Evolutionary conservation across 2,888 invertebrate species (phyloP).

Genomic region (Hetaerina titia): DNA sequence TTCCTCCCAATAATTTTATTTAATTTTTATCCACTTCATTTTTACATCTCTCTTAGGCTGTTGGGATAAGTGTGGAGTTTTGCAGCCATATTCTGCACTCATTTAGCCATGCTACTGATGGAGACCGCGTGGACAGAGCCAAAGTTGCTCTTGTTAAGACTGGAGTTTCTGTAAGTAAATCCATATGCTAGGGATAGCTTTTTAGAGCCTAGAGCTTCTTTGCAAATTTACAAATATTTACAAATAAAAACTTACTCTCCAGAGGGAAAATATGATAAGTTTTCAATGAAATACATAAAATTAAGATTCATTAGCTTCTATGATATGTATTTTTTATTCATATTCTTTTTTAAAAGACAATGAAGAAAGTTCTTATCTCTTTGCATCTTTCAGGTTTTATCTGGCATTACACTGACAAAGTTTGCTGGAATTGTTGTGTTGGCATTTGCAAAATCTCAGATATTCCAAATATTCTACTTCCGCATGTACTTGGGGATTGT

Average conservation of each 20-base stretch:
- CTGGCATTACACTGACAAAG: conserved; percentile 97
- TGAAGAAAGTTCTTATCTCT: too few species aligned
- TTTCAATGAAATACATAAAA: too few species aligned
- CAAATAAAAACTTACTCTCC: too few species aligned
- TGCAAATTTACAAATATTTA: too few species aligned
- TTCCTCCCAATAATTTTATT: neutral
- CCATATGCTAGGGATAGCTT: too few species aligned
- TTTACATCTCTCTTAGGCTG: conserved; percentile 80
- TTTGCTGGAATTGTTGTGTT: conserved; percentile 93
- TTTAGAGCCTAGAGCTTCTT: too few species aligned
- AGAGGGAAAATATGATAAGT: too few species aligned
- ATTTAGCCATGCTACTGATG: conserved; percentile 80
- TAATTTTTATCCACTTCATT: neutral
- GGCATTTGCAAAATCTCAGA: conserved; percentile 94
- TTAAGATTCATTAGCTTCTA: too few species aligned
- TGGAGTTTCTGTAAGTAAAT: conserved; percentile 87
- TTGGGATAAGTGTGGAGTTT: conserved; percentile 97
- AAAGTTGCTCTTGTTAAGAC: conserved; percentile 87
- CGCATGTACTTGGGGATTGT: conserved; percentile 98
- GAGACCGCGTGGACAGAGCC: conserved; percentile 81
- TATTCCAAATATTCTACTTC: conserved; percentile 92
- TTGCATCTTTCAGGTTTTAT: conserved; percentile 84
- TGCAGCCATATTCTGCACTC: conserved; percentile 93
- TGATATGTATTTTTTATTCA: too few species aligned
- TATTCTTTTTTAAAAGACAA: too few species aligned